phyloP scores from a whole-genome alignment of 2,888 invertebrate species.

The Hypomecis punctinalis region DNA sequence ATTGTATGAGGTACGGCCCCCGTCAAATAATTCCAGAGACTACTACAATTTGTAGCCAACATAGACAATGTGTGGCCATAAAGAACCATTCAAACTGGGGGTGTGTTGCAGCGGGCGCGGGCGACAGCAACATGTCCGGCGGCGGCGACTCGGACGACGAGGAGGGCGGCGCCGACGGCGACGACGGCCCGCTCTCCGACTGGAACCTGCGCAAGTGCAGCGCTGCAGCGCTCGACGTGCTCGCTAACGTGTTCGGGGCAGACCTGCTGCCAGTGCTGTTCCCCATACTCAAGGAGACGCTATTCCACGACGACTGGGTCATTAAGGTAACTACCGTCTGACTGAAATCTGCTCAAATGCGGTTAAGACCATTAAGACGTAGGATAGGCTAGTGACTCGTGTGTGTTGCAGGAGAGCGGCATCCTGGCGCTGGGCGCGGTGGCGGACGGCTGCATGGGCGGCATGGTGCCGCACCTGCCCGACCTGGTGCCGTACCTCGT shows the following conservation, averaged over 20 bases:
- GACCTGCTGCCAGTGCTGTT: slow-evolving; percentile 96
- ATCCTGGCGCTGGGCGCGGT: slow-evolving; percentile 97
- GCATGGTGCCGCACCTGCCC: slow-evolving; percentile 98
- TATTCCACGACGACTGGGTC: slow-evolving; percentile 98
- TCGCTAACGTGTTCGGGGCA: slow-evolving; percentile 98
- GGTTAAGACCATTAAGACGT: too few relatives aligned
- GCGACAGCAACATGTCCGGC: slow-evolving; percentile 82
- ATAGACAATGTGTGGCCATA: too few relatives aligned
- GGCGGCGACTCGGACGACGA: slow-evolving; percentile 89
- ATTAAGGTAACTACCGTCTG: slow-evolving; percentile 87
- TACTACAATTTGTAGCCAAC: too few relatives aligned
- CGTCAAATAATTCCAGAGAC: too few relatives aligned
- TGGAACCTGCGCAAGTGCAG: slow-evolving; percentile 99
- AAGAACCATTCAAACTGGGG: too few relatives aligned
- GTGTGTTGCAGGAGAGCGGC: slow-evolving; percentile 88
- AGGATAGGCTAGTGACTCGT: too few relatives aligned
- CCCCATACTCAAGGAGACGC: slow-evolving; percentile 98
- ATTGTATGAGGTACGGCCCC: too few relatives aligned
- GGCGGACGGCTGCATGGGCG: slow-evolving; percentile 96
- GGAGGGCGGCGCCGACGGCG: slow-evolving; percentile 92
- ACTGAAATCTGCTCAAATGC: too few relatives aligned
- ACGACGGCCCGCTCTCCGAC: slow-evolving; percentile 96
- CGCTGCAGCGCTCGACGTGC: slow-evolving; percentile 98
- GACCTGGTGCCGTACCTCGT: slow-evolving; percentile 98
- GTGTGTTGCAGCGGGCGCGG: slow-evolving; percentile 70